Conservation (phyloP, 1,140 invertebrate genomes). For the Drosophila kanapiae region DNA sequence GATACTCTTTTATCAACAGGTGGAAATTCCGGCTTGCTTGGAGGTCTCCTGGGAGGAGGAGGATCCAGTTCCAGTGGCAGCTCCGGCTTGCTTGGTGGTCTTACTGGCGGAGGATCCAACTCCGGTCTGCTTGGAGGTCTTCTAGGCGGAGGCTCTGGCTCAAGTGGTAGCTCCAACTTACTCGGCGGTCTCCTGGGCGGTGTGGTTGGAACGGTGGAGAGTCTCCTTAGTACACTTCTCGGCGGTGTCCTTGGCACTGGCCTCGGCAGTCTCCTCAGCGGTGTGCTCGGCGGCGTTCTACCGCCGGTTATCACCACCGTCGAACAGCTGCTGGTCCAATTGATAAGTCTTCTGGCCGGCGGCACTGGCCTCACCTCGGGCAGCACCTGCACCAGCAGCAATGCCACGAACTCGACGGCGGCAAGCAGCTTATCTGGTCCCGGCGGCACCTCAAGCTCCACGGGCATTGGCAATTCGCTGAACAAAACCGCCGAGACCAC, state of each 20-base stretch:
- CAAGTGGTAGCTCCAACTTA: too few relatives aligned
- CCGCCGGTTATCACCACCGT: conserved; percentile 1
- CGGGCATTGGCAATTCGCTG: conserved; percentile 9
- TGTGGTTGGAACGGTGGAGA: not conserved
- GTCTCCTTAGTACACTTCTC: conserved; percentile 3
- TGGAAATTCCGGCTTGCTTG: not conserved
- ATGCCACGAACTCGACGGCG: not conserved
- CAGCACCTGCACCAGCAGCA: not conserved
- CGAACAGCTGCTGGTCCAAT: not conserved
- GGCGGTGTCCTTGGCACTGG: conserved; percentile 13
- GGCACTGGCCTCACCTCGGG: conserved; percentile 4
- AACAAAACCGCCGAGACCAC: not conserved
- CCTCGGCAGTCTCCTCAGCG: conserved; percentile 1
- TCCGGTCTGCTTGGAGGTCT: not conserved
- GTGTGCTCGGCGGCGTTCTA: not conserved
- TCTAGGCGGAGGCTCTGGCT: not conserved
- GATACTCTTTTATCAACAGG: too few relatives aligned
- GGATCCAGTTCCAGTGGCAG: not conserved
- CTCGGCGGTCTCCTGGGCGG: not conserved
- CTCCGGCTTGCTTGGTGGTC: not conserved
- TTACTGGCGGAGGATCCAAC: not conserved
- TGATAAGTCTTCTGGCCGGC: conserved; percentile 15
- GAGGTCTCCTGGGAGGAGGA: conserved; percentile 4
- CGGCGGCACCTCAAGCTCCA: conserved; percentile 2
- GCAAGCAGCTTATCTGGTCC: not conserved